Percentiles rank a stretch among this genome's conserved stretches.
Evolutionary conservation across 2,113 vertebrate genomes (phyloP).

Genomic region (Saguinus imperator): DNA sequence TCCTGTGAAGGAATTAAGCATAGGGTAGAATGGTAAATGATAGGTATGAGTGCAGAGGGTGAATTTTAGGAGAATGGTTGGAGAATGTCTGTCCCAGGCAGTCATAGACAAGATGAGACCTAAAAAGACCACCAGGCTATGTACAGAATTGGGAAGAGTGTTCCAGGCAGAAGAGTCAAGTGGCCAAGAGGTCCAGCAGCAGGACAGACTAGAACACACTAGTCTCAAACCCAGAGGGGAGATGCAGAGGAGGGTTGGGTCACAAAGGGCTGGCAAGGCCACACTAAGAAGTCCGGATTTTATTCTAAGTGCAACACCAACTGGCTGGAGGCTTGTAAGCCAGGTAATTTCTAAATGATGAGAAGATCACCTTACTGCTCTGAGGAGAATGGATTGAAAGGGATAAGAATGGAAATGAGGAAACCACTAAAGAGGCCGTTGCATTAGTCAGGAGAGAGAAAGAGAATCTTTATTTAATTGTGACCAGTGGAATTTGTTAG

Average conservation of each 20-base stretch:
- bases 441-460: not conserved
- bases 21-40: not conserved
- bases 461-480: slow-evolving; percentile 6
- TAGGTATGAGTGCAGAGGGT: not conserved
- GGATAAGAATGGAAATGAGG: not conserved
- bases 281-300: not conserved
- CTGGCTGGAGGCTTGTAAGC: not conserved
- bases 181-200: not conserved
- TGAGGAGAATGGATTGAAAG: not conserved
- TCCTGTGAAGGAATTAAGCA: not conserved
- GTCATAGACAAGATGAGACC: not conserved
- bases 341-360: not conserved
- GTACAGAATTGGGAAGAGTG: not conserved
- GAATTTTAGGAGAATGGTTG: not conserved
- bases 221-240: not conserved
- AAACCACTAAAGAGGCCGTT: not conserved
- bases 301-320: not conserved
- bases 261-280: not conserved
- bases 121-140: not conserved
- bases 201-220: not conserved
- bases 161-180: not conserved
- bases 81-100: not conserved
- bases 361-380: not conserved
- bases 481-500: not conserved
- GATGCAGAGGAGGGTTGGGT: not conserved